Evolutionary conservation across 2,797 vertebrate species (phyloP).

Genomic region (Hephaestus fuliginosus): DNA sequence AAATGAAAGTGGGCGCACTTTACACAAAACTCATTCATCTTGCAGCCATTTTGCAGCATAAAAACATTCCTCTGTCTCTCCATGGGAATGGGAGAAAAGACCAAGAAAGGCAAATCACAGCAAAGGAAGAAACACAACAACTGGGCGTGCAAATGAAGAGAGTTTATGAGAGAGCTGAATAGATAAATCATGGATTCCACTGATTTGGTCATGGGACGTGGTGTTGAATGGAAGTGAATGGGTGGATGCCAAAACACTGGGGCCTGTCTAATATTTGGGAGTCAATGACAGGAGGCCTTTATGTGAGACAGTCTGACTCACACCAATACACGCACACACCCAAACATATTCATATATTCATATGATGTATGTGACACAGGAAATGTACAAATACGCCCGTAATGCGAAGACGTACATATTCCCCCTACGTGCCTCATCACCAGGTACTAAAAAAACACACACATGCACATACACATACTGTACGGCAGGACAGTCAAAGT

Average conservation of each 20-base stretch:
- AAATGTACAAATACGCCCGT: conserved; percentile 3
- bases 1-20: conserved; percentile 65
- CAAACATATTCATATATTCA: conserved; percentile 14
- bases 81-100: conserved; percentile 73
- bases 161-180: conserved; percentile 71
- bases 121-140: conserved; percentile 66
- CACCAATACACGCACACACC: conserved; percentile 23
- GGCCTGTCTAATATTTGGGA: conserved; percentile 67
- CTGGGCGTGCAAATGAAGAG: conserved; percentile 59
- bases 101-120: conserved; percentile 54
- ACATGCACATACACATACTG: neutral
- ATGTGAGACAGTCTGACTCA: conserved; percentile 48
- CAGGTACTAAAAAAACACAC: conserved; percentile 20
- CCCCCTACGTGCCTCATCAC: neutral
- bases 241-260: conserved; percentile 59
- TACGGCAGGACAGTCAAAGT: conserved; percentile 59
- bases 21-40: conserved; percentile 75
- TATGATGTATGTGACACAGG: neutral
- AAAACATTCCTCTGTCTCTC: conserved; percentile 79
- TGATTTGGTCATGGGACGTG: conserved; percentile 74
- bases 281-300: conserved; percentile 58
- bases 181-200: conserved; percentile 73
- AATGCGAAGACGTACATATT: conserved; percentile 1
- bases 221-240: conserved; percentile 73
- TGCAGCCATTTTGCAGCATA: conserved; percentile 70